phyloP scores from a whole-genome alignment of 1,140 invertebrate genomes.

The Fragariocoptes setiger region DNA sequence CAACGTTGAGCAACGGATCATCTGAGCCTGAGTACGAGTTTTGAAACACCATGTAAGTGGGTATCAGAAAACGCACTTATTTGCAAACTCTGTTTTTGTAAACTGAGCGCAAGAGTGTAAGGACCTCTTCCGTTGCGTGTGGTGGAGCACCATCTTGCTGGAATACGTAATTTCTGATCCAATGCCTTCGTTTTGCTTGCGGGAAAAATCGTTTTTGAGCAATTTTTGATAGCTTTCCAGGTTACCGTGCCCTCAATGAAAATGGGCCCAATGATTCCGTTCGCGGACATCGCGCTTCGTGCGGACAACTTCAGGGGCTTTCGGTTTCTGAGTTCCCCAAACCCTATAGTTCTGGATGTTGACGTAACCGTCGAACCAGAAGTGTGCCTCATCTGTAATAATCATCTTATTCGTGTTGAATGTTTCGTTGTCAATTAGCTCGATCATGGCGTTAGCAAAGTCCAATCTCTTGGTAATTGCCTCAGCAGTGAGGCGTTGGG shows the following conservation, averaged over 20 bases:
- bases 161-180: conserved; percentile 3
- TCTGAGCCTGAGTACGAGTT: too few relatives aligned
- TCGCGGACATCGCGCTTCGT: conserved; percentile 4
- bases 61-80: too few relatives aligned
- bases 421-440: conserved; percentile 1
- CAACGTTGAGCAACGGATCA: too few relatives aligned
- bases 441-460: conserved; percentile 2
- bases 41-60: too few relatives aligned
- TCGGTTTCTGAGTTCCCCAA: conserved; percentile 2
- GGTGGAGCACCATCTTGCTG: conserved; percentile 4
- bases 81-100: too few relatives aligned
- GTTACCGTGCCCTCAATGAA: conserved; percentile 5
- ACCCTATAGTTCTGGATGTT: conserved; percentile 6
- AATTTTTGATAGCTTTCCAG: background rate
- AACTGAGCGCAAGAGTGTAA: too few relatives aligned
- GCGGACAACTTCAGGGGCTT: conserved; percentile 5
- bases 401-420: conserved; percentile 1
- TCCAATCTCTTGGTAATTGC: too few relatives aligned
- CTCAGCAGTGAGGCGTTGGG: too few relatives aligned
- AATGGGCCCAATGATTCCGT: conserved; percentile 3
- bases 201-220: conserved; percentile 4
- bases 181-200: background rate
- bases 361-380: conserved; percentile 1
- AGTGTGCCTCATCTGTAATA: conserved; percentile 7
- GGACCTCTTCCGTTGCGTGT: conserved; percentile 2